Conservation (phyloP, 1,140 invertebrate genomes). For the Hypothenemus hampei region DNA sequence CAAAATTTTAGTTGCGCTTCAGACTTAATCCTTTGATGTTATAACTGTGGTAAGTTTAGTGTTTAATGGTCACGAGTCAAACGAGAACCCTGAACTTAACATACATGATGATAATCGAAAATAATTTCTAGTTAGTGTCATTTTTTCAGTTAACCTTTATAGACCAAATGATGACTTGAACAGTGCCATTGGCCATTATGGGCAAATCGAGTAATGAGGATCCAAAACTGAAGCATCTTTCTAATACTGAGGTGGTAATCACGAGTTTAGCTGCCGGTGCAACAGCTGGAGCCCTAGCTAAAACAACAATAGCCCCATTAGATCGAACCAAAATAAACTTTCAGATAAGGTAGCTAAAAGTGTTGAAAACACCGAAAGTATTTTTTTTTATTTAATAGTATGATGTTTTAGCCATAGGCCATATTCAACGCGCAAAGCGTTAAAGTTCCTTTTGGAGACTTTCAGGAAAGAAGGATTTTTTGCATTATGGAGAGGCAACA, state of each 20-base stretch:
- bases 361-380: neutral
- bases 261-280: slow-evolving; percentile 77
- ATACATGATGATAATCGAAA: too few species aligned
- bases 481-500: slow-evolving; percentile 94
- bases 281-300: slow-evolving; percentile 88
- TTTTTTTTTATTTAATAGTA: neutral
- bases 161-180: neutral
- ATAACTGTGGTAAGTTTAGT: too few species aligned
- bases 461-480: slow-evolving; percentile 70
- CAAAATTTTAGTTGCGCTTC: too few species aligned
- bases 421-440: slow-evolving; percentile 75
- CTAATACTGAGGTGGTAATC: slow-evolving; percentile 54
- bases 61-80: too few species aligned
- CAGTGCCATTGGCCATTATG: slow-evolving; percentile 27
- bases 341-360: slow-evolving; percentile 65
- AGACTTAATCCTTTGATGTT: too few species aligned
- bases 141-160: too few species aligned
- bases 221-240: slow-evolving; percentile 30
- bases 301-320: slow-evolving; percentile 93
- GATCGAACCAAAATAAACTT: slow-evolving; percentile 99
- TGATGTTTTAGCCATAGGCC: slow-evolving; percentile 58
- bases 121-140: too few species aligned
- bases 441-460: slow-evolving; percentile 69
- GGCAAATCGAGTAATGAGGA: slow-evolving; percentile 26
- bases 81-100: too few species aligned